Percentiles rank a stretch among this genome's conserved stretches.
Conservation (phyloP, 2,797 vertebrate genomes). For the Gastrophryne carolinensis region DNA sequence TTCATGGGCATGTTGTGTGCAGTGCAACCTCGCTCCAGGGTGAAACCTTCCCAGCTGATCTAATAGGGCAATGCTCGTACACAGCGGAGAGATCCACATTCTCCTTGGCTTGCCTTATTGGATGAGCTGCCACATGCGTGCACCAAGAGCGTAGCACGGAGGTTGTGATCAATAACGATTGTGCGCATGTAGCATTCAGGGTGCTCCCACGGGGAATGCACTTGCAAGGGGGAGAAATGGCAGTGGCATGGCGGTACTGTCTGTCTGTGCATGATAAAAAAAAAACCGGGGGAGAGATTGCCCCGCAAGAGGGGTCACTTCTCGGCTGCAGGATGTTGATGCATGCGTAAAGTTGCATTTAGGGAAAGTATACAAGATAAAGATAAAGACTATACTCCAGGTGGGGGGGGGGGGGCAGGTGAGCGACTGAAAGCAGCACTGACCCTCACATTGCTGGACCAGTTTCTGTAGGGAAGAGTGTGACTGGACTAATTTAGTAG, state of each 20-base stretch:
- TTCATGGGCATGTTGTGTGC: not conserved
- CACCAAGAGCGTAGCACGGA: no score
- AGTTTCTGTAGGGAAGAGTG: not conserved
- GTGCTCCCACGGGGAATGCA: no score
- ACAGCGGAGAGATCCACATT: no score
- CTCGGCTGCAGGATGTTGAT: constrained; percentile 84
- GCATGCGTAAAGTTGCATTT: constrained; percentile 99
- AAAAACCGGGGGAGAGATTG: constrained; percentile 75
- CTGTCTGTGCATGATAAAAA: constrained; percentile 90
- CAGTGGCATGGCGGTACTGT: constrained; percentile 77
- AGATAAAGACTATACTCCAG: constrained; percentile 69
- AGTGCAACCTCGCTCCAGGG: not conserved
- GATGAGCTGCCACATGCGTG: no score
- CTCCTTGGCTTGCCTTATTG: no score
- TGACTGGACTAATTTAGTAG: not conserved
- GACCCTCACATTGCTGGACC: not conserved
- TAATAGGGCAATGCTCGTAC: constrained; percentile 18
- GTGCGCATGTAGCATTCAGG: no score
- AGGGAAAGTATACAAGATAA: constrained; percentile 92
- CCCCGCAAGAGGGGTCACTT: constrained; percentile 77
- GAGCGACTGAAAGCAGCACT: constrained; percentile 36
- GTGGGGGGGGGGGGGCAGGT: not conserved
- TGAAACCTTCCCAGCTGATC: not conserved
- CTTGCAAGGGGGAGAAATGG: no score
- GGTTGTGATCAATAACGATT: no score